Evolutionary conservation across 2,113 vertebrate species (phyloP).

Genomic region (Chlamydotis undulata): DNA sequence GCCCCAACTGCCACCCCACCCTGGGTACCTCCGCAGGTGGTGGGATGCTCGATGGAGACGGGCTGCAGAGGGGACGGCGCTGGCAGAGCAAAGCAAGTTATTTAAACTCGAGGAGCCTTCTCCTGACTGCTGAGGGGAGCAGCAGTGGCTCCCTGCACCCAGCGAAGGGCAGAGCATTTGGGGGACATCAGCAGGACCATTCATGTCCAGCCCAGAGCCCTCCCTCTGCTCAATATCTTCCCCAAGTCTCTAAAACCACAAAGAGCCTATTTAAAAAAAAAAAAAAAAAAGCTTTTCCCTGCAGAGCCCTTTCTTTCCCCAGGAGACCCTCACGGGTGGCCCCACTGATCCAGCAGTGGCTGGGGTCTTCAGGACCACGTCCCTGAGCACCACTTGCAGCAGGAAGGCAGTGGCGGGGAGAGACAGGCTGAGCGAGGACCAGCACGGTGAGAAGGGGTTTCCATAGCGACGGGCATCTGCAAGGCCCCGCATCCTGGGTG

Average conservation of each 20-base stretch:
- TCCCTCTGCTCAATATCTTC: not conserved
- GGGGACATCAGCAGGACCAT: not conserved
- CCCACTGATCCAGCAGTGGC: accelerated
- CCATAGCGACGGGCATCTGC: not conserved
- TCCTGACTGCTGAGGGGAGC: not conserved
- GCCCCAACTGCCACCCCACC: not conserved
- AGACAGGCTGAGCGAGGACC: not conserved
- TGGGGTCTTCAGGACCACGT: not conserved
- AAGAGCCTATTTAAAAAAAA: too few species aligned
- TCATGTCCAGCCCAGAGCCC: not conserved
- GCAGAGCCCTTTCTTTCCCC: not conserved
- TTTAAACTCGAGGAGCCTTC: not conserved
- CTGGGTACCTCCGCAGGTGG: accelerated
- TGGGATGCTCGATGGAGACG: not conserved
- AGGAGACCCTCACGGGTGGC: accelerated
- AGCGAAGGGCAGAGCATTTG: not conserved
- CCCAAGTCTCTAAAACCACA: not conserved
- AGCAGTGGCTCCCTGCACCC: not conserved
- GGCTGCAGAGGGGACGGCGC: not conserved
- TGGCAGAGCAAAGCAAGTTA: not conserved
- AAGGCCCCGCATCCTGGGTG: not conserved
- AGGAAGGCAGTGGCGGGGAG: not conserved
- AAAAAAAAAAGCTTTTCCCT: not conserved
- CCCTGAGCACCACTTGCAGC: not conserved
- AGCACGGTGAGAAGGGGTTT: not conserved